phyloP scores from a whole-genome alignment of 2,113 vertebrate genomes.

The Pongo abelii region DNA sequence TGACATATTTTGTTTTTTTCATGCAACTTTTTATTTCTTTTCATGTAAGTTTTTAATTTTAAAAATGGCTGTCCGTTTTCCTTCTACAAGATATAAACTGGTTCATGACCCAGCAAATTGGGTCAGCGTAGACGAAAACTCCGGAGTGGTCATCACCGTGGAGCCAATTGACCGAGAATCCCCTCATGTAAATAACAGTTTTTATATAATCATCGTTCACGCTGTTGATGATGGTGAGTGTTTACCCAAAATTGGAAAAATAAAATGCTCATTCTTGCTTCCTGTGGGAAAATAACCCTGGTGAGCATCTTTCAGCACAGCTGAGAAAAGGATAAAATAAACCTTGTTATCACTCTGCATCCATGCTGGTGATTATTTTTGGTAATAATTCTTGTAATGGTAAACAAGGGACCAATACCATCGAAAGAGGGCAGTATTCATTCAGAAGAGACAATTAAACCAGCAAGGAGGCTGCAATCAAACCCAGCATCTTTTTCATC shows the following conservation, averaged over 20 bases:
- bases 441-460: neutral
- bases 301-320: neutral
- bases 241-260: fast-evolving
- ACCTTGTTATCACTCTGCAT: neutral
- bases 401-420: neutral
- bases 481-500: neutral
- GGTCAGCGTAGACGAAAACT: constrained; percentile 83
- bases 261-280: neutral
- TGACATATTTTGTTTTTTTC: neutral
- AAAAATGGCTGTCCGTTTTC: neutral
- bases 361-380: neutral
- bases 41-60: neutral
- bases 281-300: neutral
- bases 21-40: neutral
- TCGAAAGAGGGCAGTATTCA: neutral
- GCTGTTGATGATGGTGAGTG: constrained; percentile 86
- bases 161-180: constrained; percentile 87
- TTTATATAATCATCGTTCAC: constrained; percentile 81
- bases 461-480: neutral
- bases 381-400: neutral
- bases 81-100: constrained; percentile 79
- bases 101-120: constrained; percentile 83
- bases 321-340: neutral
- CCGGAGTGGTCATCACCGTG: constrained; percentile 82
- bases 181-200: constrained; percentile 72